These are phyloP conservation scores for Theonella swinhoei DNA, from an alignment of 37 sponge, comb jelly and placozoan species.

Conservation along the genomic window DNA sequence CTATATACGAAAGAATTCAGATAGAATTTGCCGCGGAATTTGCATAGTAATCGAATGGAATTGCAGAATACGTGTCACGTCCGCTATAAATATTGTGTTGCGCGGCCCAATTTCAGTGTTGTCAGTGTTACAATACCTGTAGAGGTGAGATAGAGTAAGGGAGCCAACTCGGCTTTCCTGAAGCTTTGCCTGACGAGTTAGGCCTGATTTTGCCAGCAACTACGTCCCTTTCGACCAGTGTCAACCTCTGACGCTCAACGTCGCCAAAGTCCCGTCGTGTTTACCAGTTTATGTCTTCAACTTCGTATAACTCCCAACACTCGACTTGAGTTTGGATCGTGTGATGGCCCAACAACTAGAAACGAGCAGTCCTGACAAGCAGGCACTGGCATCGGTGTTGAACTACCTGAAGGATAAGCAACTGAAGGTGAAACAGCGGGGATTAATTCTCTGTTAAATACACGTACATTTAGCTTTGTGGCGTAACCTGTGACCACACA, in stretches of 20 bases:
- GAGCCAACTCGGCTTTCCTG: neutral
- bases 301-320: conserved; percentile 12
- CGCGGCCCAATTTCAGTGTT: too few species aligned
- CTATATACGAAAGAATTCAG: too few species aligned
- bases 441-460: neutral
- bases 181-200: neutral
- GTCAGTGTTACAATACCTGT: neutral
- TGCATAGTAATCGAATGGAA: too few species aligned
- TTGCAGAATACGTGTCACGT: too few species aligned
- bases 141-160: neutral
- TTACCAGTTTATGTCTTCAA: neutral
- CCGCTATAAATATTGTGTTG: too few species aligned
- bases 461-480: too few species aligned
- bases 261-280: neutral
- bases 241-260: conserved; percentile 73
- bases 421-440: conserved; percentile 52
- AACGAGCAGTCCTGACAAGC: conserved; percentile 38
- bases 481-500: too few species aligned
- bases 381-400: conserved; percentile 65
- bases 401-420: conserved; percentile 71
- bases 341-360: conserved; percentile 12
- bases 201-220: neutral
- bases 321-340: neutral
- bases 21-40: too few species aligned
- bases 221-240: conserved; percentile 47